phyloP scores from a whole-genome alignment of 2,888 invertebrate species.

The Spilarctia lutea region DNA sequence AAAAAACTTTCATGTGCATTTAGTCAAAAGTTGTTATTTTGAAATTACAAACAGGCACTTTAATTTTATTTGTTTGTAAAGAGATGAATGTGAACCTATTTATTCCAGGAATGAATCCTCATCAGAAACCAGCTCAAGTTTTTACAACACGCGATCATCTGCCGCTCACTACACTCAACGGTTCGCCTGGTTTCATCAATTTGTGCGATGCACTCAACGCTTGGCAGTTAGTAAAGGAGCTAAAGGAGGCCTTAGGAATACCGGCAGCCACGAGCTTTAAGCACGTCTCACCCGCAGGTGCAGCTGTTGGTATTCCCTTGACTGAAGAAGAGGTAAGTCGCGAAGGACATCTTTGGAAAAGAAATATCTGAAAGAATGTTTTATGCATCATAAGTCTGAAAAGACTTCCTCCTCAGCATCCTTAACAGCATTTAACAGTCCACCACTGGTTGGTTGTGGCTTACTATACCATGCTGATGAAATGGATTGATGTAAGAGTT shows the following conservation, averaged over 20 bases:
- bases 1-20: no score
- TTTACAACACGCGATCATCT: constrained; percentile 92
- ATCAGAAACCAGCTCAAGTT: constrained; percentile 98
- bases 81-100: neutral
- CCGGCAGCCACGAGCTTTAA: constrained; percentile 99
- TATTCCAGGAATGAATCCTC: constrained; percentile 95
- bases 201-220: constrained; percentile 98
- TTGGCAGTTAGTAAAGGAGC: constrained; percentile 97
- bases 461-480: no score
- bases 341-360: neutral
- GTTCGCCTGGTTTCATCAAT: constrained; percentile 99
- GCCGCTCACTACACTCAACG: constrained; percentile 96
- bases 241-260: constrained; percentile 91
- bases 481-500: no score
- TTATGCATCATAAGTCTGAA: neutral
- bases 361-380: neutral
- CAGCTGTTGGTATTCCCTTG: constrained; percentile 95
- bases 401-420: no score
- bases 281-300: constrained; percentile 99
- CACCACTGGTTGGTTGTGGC: no score
- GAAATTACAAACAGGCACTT: no score
- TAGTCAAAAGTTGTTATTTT: no score
- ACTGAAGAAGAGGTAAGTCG: constrained; percentile 87
- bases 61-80: no score
- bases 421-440: neutral